Conservation (phyloP, 2,113 vertebrate species). For the Cottus gobio region DNA sequence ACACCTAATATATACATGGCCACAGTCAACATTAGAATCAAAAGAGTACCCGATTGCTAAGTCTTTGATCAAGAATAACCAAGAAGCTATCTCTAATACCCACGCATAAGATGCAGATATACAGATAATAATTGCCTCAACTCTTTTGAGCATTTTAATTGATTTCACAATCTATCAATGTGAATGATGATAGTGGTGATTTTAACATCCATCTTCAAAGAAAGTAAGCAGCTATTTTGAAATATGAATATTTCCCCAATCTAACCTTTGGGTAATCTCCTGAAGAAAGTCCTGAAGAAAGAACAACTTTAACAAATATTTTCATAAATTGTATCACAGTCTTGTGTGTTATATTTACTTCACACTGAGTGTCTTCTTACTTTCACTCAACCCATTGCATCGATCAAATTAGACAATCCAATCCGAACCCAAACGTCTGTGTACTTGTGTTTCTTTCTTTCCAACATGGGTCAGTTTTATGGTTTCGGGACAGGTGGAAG, state of each 20-base stretch:
- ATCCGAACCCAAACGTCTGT: background rate
- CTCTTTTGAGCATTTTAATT: slow-evolving; percentile 32
- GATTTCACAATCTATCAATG: slow-evolving; percentile 21
- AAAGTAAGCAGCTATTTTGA: slow-evolving; percentile 12
- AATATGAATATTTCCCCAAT: slow-evolving; percentile 15
- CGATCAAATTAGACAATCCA: background rate
- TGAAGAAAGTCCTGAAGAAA: background rate
- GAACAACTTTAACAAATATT: background rate
- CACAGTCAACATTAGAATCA: background rate
- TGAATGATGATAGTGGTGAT: slow-evolving; percentile 2
- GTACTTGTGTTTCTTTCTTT: slow-evolving; percentile 28
- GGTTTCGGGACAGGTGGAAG: slow-evolving; percentile 49
- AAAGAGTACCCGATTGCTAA: background rate
- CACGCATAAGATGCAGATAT: background rate
- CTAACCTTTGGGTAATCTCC: slow-evolving; percentile 5
- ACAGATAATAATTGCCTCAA: slow-evolving; percentile 20
- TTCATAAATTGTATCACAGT: background rate
- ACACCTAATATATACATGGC: background rate
- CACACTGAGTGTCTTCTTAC: background rate
- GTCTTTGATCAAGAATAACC: background rate
- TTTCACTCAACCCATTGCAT: background rate
- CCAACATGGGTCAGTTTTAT: slow-evolving; percentile 37
- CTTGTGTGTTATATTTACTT: background rate
- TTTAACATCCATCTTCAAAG: slow-evolving; percentile 43
- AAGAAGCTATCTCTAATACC: slow-evolving; percentile 10